These are phyloP conservation scores for Lepidochitona cinerea DNA, from an alignment of 2,888 invertebrate genomes.

Conservation along the genomic window DNA sequence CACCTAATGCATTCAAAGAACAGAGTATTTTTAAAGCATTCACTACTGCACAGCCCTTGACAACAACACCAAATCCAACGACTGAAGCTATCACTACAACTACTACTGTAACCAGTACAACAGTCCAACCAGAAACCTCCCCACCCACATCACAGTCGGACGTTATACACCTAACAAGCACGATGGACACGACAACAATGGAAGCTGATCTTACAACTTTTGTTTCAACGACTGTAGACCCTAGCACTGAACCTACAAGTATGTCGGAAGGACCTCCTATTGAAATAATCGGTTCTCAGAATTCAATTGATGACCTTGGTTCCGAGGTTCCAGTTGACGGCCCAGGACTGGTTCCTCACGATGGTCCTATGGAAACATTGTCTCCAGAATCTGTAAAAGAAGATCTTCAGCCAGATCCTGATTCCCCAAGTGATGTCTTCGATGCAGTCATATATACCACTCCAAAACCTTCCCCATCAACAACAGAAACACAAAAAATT, in stretches of 20 bases:
- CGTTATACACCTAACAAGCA: background rate
- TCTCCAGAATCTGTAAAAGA: background rate
- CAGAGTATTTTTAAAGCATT: background rate
- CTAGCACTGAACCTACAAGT: background rate
- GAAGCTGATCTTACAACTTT: background rate
- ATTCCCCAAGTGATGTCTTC: too few relatives aligned
- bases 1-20: background rate
- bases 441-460: background rate
- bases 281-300: background rate
- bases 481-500: background rate
- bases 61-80: background rate
- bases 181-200: background rate
- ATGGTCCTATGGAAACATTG: background rate
- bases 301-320: constrained; percentile 1
- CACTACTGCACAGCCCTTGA: background rate
- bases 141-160: background rate
- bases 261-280: background rate
- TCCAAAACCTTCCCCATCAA: background rate
- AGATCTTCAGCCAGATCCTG: background rate
- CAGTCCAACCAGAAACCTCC: too few relatives aligned
- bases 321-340: background rate
- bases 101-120: too few relatives aligned
- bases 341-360: background rate
- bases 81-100: background rate
- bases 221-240: background rate